Evolutionary conservation across 2,113 vertebrate species (phyloP).

Genomic region (Sakesphorus luctuosus): DNA sequence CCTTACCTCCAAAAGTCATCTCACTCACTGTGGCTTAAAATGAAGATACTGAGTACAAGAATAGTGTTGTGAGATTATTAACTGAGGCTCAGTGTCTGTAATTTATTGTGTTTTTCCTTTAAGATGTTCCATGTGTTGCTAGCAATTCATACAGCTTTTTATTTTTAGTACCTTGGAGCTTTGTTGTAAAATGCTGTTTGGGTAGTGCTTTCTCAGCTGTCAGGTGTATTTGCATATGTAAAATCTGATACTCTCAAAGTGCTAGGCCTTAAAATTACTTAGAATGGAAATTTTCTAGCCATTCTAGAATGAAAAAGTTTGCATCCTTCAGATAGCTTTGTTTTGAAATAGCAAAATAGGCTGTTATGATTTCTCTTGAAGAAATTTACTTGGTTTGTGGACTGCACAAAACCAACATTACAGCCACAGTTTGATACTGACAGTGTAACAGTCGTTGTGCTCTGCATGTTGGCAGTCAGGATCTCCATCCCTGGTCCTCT

Average conservation of each 20-base stretch:
- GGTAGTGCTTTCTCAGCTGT: background rate
- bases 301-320: background rate
- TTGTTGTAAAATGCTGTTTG: background rate
- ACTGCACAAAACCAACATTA: background rate
- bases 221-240: background rate
- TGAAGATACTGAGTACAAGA: background rate
- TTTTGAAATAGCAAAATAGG: background rate
- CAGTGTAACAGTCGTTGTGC: rapidly evolving
- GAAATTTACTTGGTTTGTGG: background rate
- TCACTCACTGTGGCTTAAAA: background rate
- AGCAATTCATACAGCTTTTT: background rate
- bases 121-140: background rate
- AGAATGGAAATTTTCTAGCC: background rate
- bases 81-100: background rate
- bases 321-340: background rate
- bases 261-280: background rate
- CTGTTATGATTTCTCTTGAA: background rate
- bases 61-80: background rate
- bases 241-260: background rate
- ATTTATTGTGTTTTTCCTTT: background rate
- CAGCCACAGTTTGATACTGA: background rate
- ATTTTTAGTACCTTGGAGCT: background rate
- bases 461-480: background rate
- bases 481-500: background rate
- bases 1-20: background rate